These are phyloP conservation scores for Tortrix viridana DNA, from an alignment of 2,888 invertebrate genomes.

Conservation along the genomic window DNA sequence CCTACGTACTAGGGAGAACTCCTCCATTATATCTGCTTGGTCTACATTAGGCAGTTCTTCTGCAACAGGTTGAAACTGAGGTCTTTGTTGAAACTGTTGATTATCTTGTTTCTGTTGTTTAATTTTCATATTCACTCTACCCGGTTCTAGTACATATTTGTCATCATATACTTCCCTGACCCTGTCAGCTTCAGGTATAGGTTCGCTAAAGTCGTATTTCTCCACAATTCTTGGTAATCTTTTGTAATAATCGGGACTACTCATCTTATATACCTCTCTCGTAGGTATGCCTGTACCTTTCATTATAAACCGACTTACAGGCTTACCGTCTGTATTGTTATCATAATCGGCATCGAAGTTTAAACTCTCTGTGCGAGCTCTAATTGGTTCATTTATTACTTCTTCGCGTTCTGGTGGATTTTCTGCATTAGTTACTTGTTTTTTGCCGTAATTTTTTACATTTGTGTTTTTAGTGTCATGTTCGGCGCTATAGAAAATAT, in stretches of 20 bases:
- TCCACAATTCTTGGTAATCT: slow-evolving; percentile 58
- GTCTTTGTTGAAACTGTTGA: neutral
- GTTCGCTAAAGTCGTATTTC: slow-evolving; percentile 66
- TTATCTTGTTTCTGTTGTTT: slow-evolving; percentile 33
- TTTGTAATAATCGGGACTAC: slow-evolving; percentile 59
- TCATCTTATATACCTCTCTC: slow-evolving; percentile 47
- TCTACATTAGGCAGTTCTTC: neutral
- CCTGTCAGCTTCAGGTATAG: slow-evolving; percentile 63
- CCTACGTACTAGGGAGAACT: no score
- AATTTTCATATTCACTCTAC: slow-evolving; percentile 58
- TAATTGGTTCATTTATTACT: slow-evolving; percentile 42
- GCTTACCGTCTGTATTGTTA: neutral
- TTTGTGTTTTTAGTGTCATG: neutral
- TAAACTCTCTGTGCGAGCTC: slow-evolving; percentile 53
- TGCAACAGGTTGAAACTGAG: neutral
- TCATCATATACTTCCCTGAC: slow-evolving; percentile 52
- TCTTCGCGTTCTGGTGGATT: neutral
- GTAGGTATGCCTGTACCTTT: slow-evolving; percentile 23
- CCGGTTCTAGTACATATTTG: slow-evolving; percentile 48
- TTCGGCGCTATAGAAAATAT: no score
- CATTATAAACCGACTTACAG: slow-evolving; percentile 1
- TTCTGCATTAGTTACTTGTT: neutral
- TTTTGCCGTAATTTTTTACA: neutral
- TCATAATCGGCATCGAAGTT: slow-evolving; percentile 44
- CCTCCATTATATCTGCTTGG: no score